Percentiles rank a stretch among this genome's conserved stretches.
Evolutionary conservation across 2,888 invertebrate species (phyloP).

Genomic region (Allygus modestus): DNA sequence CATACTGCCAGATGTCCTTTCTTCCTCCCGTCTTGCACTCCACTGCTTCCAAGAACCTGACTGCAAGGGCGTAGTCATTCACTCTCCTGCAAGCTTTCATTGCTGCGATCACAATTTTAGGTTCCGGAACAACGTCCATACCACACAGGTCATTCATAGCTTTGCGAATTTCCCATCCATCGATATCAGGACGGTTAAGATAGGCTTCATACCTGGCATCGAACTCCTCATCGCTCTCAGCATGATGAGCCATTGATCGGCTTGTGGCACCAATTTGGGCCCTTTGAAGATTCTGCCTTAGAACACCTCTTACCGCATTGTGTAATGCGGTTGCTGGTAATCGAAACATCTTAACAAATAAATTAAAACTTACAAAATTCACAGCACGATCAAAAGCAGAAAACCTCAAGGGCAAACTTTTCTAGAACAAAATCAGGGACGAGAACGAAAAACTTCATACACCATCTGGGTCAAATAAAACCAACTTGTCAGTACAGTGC

Average conservation of each 20-base stretch:
- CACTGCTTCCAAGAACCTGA: conserved; percentile 94
- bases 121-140: conserved; percentile 96
- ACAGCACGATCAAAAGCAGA: background rate
- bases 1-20: conserved; percentile 90
- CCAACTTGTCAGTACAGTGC: too few relatives aligned
- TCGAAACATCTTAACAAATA: conserved; percentile 53
- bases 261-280: conserved; percentile 36
- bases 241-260: conserved; percentile 59
- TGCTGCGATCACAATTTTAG: conserved; percentile 91
- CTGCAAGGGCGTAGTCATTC: conserved; percentile 95
- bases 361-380: conserved; percentile 45
- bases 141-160: conserved; percentile 89
- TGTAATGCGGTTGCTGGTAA: conserved; percentile 38
- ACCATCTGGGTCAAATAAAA: too few relatives aligned
- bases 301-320: conserved; percentile 44
- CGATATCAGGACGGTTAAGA: conserved; percentile 92
- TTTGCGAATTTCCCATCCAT: conserved; percentile 96
- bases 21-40: conserved; percentile 91
- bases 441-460: background rate
- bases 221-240: conserved; percentile 86
- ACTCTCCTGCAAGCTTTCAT: conserved; percentile 94
- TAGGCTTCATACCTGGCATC: conserved; percentile 89
- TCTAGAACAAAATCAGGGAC: background rate
- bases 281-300: conserved; percentile 22
- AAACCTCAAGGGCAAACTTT: conserved; percentile 10